phyloP scores from a whole-genome alignment of 2,113 vertebrate species.

The Alligator mississippiensis region DNA sequence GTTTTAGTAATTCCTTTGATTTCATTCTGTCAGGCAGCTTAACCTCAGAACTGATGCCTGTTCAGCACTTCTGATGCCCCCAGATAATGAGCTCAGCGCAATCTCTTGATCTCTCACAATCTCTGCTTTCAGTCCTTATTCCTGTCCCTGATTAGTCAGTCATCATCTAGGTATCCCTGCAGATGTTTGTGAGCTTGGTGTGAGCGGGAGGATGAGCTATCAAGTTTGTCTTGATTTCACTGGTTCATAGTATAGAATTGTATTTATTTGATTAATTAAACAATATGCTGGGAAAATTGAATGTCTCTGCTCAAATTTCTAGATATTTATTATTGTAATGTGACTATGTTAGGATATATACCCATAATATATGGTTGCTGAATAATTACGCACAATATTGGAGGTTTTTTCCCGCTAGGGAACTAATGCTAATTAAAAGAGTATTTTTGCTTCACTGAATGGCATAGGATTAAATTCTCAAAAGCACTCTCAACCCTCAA shows the following conservation, averaged over 20 bases:
- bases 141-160: neutral
- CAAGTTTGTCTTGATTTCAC: neutral
- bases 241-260: fast-evolving
- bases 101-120: neutral
- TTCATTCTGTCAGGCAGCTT: neutral
- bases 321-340: neutral
- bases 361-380: neutral
- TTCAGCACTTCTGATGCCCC: neutral
- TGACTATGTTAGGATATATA: neutral
- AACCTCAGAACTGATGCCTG: neutral
- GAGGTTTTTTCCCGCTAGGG: neutral
- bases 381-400: neutral
- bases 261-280: neutral
- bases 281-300: neutral
- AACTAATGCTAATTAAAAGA: neutral
- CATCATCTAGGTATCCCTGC: neutral
- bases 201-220: neutral
- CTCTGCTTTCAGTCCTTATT: neutral
- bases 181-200: neutral
- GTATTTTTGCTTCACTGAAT: neutral
- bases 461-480: neutral
- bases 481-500: neutral
- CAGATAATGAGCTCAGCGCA: neutral
- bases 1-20: neutral
- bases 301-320: neutral